Evolutionary conservation across 2,113 vertebrate genomes (phyloP).

Genomic region (Serinus canaria): DNA sequence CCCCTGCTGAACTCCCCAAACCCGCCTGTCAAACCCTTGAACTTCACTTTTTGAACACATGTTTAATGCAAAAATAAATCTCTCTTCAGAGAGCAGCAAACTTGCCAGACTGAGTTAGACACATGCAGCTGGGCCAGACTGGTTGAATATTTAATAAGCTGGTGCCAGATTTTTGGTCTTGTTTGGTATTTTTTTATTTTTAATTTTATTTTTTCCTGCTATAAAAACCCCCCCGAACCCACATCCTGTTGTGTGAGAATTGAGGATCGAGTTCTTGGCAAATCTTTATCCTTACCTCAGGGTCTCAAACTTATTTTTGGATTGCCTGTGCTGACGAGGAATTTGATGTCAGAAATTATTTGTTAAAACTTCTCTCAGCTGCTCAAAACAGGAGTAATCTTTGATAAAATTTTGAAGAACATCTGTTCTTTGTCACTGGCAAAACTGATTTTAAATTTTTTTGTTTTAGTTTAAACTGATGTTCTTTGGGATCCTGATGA

Average conservation of each 20-base stretch:
- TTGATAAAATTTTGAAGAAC: neutral
- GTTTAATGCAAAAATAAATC: neutral
- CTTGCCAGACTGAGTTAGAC: neutral
- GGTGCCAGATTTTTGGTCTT: neutral
- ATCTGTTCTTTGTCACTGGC: neutral
- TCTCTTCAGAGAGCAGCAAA: neutral
- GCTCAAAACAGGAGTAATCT: neutral
- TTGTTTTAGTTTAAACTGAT: neutral
- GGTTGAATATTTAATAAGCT: neutral
- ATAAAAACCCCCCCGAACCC: fast-evolving
- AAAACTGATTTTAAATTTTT: neutral
- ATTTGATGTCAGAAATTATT: neutral
- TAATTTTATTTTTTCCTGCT: neutral
- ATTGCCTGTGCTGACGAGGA: neutral
- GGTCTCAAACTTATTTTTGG: neutral
- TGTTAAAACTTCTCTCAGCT: neutral
- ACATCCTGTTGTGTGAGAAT: fast-evolving
- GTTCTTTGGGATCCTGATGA: neutral
- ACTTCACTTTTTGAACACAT: neutral
- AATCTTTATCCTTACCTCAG: neutral
- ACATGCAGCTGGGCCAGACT: neutral
- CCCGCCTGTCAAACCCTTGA: neutral
- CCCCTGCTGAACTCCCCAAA: neutral
- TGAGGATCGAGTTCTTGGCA: fast-evolving
- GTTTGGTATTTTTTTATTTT: neutral